phyloP scores from a whole-genome alignment of 2,888 invertebrate genomes.

The Xanthorhoe designata region DNA sequence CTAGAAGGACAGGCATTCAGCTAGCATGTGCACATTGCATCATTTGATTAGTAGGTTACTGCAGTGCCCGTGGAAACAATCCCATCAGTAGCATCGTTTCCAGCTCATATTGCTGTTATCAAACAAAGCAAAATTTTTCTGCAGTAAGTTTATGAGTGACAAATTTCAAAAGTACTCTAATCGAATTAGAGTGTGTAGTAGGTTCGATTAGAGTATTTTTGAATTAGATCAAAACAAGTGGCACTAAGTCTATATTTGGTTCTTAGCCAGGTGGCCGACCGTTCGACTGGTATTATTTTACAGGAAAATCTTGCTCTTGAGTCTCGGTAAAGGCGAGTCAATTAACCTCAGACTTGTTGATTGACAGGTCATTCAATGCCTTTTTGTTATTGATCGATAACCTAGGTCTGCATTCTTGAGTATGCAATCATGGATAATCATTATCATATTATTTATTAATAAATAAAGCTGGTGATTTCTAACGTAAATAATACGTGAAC shows the following conservation, averaged over 20 bases:
- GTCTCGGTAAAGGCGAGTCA: slow-evolving; percentile 51
- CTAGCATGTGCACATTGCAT: background rate
- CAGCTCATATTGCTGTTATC: too few relatives aligned
- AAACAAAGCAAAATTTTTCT: too few relatives aligned
- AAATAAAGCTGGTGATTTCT: too few relatives aligned
- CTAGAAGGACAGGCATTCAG: slow-evolving; percentile 7
- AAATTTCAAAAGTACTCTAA: background rate
- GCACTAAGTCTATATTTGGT: slow-evolving; percentile 64
- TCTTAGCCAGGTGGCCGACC: slow-evolving; percentile 64
- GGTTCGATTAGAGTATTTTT: too few relatives aligned
- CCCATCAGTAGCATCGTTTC: too few relatives aligned
- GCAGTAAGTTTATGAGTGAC: too few relatives aligned
- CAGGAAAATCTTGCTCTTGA: slow-evolving; percentile 59
- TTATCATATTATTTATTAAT: too few relatives aligned
- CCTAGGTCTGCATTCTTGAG: slow-evolving; percentile 36
- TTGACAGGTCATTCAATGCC: slow-evolving; percentile 59
- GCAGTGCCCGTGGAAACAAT: too few relatives aligned
- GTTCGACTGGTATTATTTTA: slow-evolving; percentile 50
- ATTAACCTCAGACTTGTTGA: slow-evolving; percentile 53
- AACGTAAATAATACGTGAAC: too few relatives aligned
- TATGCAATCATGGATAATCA: slow-evolving; percentile 31
- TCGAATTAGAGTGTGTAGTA: background rate
- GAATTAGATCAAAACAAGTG: slow-evolving; percentile 7
- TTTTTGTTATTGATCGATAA: slow-evolving; percentile 24
- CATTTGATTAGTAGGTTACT: background rate